phyloP scores from a whole-genome alignment of 2,888 invertebrate genomes.

The Rhodophaea formosa region DNA sequence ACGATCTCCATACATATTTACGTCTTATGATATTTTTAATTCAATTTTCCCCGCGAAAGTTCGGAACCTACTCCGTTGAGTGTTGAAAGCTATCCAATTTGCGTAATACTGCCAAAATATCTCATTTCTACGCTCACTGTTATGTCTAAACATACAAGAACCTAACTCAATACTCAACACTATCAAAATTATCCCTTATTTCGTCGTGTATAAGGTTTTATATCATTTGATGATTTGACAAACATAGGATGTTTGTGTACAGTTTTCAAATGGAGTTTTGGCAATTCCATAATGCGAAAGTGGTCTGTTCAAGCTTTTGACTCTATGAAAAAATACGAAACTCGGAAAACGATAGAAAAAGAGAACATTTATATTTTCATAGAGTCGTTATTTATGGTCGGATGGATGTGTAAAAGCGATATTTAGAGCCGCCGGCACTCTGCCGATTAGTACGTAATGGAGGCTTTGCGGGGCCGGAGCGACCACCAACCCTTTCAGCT shows the following conservation, averaged over 20 bases:
- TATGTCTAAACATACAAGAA: constrained; percentile 41
- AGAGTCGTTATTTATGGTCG: constrained; percentile 79
- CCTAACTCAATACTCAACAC: constrained; percentile 33
- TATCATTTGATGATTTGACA: constrained; percentile 27
- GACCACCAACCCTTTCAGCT: constrained; percentile 69
- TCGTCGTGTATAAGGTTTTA: constrained; percentile 31
- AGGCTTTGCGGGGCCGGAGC: constrained; percentile 47
- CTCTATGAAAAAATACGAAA: constrained; percentile 78
- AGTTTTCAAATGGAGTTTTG: constrained; percentile 72
- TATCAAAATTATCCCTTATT: constrained; percentile 33
- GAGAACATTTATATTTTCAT: constrained; percentile 80
- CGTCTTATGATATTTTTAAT: constrained; percentile 80
- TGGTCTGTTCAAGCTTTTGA: constrained; percentile 82
- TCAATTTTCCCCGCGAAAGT: constrained; percentile 79
- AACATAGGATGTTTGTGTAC: constrained; percentile 45
- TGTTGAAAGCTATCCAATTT: constrained; percentile 82
- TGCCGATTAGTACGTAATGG: constrained; percentile 74
- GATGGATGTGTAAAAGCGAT: constrained; percentile 77
- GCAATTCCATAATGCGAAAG: constrained; percentile 82
- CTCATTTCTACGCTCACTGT: constrained; percentile 80
- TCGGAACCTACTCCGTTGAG: constrained; percentile 80
- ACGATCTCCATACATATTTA: constrained; percentile 73
- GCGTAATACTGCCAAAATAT: constrained; percentile 82
- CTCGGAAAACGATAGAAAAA: constrained; percentile 79
- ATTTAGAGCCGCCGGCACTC: constrained; percentile 76